These are phyloP conservation scores for Botrylloides violaceus DNA, from an alignment of 23 tunicate species.

Conservation along the genomic window DNA sequence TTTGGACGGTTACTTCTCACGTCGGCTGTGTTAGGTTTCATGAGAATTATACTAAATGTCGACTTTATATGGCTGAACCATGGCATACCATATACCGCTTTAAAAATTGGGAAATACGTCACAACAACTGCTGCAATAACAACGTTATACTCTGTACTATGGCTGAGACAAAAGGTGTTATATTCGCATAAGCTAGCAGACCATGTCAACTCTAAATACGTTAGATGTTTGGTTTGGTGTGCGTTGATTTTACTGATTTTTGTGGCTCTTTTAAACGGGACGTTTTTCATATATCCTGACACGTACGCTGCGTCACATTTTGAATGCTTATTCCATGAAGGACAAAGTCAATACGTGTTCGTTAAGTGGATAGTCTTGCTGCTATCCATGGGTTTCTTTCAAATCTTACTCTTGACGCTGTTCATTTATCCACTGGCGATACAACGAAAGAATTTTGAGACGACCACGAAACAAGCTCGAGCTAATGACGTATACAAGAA, in stretches of 20 bases:
- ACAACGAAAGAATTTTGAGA: constrained; percentile 13
- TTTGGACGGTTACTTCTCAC: constrained; percentile 15
- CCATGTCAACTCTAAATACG: constrained; percentile 8
- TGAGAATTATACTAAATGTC: constrained; percentile 7
- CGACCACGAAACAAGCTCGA: not conserved
- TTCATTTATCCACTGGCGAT: constrained; percentile 16
- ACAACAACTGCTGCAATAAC: constrained; percentile 6
- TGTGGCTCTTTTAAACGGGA: constrained; percentile 3
- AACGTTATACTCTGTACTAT: constrained; percentile 10
- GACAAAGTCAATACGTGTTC: constrained; percentile 12
- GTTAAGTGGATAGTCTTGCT: constrained; percentile 21
- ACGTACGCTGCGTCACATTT: constrained; percentile 14
- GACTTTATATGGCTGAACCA: not conserved
- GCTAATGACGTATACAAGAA: constrained; percentile 16
- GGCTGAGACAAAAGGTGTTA: constrained; percentile 18
- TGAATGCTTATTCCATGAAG: constrained; percentile 22
- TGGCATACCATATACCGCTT: constrained; percentile 15
- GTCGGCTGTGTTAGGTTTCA: constrained; percentile 9
- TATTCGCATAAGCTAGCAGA: constrained; percentile 13
- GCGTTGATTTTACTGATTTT: constrained; percentile 11
- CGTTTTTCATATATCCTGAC: constrained; percentile 24
- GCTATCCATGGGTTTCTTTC: constrained; percentile 23
- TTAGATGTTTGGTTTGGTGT: constrained; percentile 17
- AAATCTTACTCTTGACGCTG: constrained; percentile 6
- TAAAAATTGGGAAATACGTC: constrained; percentile 12